Conservation (phyloP, 2,888 invertebrate genomes). For the Agrotis segetum region DNA sequence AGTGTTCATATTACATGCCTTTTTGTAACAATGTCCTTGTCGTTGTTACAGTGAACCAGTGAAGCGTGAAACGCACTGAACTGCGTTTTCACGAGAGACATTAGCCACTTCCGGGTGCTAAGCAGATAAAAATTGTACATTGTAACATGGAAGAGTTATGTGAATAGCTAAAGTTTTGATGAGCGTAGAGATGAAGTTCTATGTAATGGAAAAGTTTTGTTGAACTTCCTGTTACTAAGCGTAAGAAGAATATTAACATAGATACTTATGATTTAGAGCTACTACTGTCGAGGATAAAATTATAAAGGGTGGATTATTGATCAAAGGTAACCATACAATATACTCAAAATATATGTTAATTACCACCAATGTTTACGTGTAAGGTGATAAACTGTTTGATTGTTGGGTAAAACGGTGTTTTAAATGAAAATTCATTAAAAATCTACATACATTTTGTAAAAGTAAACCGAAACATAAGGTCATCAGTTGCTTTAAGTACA, state of each 20-base stretch:
- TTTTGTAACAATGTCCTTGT: conserved; percentile 25
- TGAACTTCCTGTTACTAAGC: neutral
- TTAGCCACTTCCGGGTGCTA: conserved; percentile 30
- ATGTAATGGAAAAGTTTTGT: neutral
- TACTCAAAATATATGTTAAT: too few relatives aligned
- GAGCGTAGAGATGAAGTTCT: neutral
- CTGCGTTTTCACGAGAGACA: conserved; percentile 24
- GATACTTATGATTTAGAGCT: too few relatives aligned
- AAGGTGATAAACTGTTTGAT: too few relatives aligned
- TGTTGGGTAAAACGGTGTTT: too few relatives aligned
- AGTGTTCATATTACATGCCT: neutral
- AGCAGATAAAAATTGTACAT: conserved; percentile 14
- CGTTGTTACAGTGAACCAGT: conserved; percentile 25
- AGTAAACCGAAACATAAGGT: too few relatives aligned
- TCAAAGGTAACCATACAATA: too few relatives aligned
- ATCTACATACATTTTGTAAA: too few relatives aligned
- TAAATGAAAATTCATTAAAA: too few relatives aligned
- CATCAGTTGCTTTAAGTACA: too few relatives aligned
- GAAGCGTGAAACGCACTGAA: conserved; percentile 50
- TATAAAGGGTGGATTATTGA: too few relatives aligned
- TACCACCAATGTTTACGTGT: too few relatives aligned
- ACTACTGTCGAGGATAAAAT: too few relatives aligned
- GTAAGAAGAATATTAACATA: neutral
- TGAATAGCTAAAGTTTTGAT: neutral
- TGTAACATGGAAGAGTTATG: neutral